phyloP scores from a whole-genome alignment of 2,888 invertebrate species.

The Zygothrica quintamaculata region DNA sequence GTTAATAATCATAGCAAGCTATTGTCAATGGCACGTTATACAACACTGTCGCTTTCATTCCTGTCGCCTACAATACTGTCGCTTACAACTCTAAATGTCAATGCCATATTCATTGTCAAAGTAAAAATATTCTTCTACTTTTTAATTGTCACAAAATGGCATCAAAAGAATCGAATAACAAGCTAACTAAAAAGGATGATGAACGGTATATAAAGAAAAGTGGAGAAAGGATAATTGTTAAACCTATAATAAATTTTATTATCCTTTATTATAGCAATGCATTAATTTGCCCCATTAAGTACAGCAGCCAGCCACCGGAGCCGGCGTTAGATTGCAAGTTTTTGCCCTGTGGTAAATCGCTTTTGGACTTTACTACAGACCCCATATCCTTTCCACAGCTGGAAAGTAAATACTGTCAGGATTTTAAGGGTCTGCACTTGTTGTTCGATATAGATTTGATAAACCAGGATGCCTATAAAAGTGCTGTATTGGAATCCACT shows the following conservation, averaged over 20 bases:
- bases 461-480: constrained; percentile 11
- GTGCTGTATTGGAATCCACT: background rate
- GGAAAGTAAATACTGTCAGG: constrained; percentile 28
- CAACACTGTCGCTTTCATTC: background rate
- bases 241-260: no score
- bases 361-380: constrained; percentile 37
- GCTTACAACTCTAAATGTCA: background rate
- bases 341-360: constrained; percentile 39
- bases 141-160: constrained; percentile 27
- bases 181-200: background rate
- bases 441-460: constrained; percentile 56
- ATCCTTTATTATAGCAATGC: constrained; percentile 19
- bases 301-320: constrained; percentile 40
- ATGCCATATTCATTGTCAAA: no score
- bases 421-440: constrained; percentile 49
- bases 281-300: constrained; percentile 35
- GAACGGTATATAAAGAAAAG: constrained; percentile 28
- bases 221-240: no score
- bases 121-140: background rate
- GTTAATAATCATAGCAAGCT: no score
- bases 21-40: no score
- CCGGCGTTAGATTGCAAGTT: constrained; percentile 39
- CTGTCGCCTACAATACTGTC: no score
- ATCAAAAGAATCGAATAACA: constrained; percentile 2
- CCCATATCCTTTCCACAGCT: constrained; percentile 31